These are phyloP conservation scores for Folsomia candida DNA, from an alignment of 2,888 invertebrate genomes.

Conservation along the genomic window DNA sequence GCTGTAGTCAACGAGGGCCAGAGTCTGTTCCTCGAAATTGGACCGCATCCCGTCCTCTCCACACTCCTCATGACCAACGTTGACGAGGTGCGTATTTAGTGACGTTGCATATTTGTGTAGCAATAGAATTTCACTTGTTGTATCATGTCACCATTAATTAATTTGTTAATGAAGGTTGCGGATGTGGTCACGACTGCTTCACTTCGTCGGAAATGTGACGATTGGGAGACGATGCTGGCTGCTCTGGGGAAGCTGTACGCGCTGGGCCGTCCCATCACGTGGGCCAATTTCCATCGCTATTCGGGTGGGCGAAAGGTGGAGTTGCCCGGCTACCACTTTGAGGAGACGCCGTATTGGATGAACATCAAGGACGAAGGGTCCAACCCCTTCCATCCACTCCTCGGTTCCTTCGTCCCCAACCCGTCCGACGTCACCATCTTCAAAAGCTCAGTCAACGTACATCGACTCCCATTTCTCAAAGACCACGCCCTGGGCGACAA, in stretches of 20 bases:
- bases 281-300: conserved; percentile 25
- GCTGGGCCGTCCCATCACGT: conserved; percentile 22
- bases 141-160: no score
- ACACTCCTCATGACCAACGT: conserved; percentile 12
- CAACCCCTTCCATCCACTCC: conserved; percentile 23
- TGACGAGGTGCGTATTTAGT: conserved; percentile 1
- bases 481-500: conserved; percentile 29
- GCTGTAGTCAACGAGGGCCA: conserved; percentile 4
- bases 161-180: no score
- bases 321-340: conserved; percentile 30
- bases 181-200: conserved; percentile 21
- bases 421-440: conserved; percentile 13
- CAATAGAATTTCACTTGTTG: no score
- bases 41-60: conserved; percentile 37
- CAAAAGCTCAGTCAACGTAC: conserved; percentile 16
- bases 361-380: neutral
- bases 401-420: conserved; percentile 19
- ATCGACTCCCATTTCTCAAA: conserved; percentile 4
- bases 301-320: neutral
- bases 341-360: conserved; percentile 27
- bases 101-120: no score
- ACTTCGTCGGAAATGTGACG: conserved; percentile 16
- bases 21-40: conserved; percentile 38
- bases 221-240: conserved; percentile 22
- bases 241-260: conserved; percentile 23